These are phyloP conservation scores for Montifringilla adamsi DNA, from an alignment of 2,113 vertebrate genomes.

Conservation along the genomic window DNA sequence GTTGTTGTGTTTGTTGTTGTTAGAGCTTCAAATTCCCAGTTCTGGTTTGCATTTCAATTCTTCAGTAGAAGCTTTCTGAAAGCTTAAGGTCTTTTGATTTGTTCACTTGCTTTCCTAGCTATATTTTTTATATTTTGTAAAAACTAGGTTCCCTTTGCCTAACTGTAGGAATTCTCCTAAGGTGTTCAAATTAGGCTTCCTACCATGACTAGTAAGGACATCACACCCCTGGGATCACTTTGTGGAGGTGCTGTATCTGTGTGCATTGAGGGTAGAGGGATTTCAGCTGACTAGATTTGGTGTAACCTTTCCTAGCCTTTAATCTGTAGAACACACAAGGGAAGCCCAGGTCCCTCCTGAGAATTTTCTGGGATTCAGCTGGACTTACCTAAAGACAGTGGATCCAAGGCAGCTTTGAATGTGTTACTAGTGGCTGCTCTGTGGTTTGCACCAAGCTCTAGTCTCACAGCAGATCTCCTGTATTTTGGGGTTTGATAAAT, in stretches of 20 bases:
- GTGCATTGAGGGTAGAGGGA: background rate
- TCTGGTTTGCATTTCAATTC: background rate
- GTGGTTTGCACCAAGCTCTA: background rate
- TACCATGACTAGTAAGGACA: background rate
- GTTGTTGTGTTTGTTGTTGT: background rate
- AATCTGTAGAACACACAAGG: background rate
- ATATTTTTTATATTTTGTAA: background rate
- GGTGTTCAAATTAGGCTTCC: background rate
- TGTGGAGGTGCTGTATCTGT: fast-evolving
- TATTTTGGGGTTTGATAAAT: background rate
- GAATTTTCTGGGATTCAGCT: background rate
- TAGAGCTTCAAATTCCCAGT: background rate
- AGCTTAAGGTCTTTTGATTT: background rate
- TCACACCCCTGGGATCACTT: background rate
- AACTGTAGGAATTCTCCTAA: background rate
- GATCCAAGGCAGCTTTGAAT: background rate
- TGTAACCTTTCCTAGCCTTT: background rate
- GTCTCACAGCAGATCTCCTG: background rate
- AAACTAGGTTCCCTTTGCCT: background rate
- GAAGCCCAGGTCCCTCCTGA: background rate
- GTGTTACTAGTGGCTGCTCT: background rate
- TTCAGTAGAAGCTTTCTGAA: background rate
- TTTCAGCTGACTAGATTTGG: background rate
- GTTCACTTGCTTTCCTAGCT: background rate
- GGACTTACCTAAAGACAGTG: background rate